Base-by-base conservation (phyloP, 2,797 vertebrate species). In the Lates japonicus region DNA sequence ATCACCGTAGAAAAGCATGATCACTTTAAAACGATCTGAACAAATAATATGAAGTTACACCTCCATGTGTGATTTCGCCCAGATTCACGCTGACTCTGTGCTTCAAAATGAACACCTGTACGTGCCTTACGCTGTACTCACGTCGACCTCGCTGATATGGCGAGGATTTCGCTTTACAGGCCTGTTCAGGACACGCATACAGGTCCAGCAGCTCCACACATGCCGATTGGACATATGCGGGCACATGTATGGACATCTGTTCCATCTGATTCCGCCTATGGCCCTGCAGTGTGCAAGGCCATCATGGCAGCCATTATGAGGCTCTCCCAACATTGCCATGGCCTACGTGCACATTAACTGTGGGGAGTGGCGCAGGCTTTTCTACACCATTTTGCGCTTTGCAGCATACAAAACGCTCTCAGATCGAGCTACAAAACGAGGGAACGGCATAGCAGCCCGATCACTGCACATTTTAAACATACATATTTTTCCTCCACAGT, bases 221-320 rank as follows among this genome's bases (percentile, higher is more conserved):
- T 10, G 66, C 76, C 74, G 72, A 73, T 49, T 75, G 86, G 76
- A 78, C 84, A 61, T 81, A 85, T 57, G 80, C 79, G 75, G 82
- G 58, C 87, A 89, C 90, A 92, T 73, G 86, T 90, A 87, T 90
- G 84, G 83, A 82, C 81, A 60, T 75, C 58, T 72, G 73, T 70
- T 65, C 72, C 60, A 57, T 81, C 76, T 87, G 83, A 83, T 74
- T 85, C 88, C 82, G 80, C 89, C 88, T 89, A 81, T 78, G 76
- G 89, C 82, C 68, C 78, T 70, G 82, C 88, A 87, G 87, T 13
- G 77, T 11, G 85, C 76, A 74, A 71, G 89, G 61, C 88, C 92
- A 92, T 87, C 89, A 86, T 92, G 93, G 93, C 94, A 89, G 94
- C 94, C 93, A 94, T 93, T 90, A 89, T 90, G 89, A 92, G 90